phyloP scores from a whole-genome alignment of 2,888 invertebrate genomes.

The Sinopyrophorus schimmeli region DNA sequence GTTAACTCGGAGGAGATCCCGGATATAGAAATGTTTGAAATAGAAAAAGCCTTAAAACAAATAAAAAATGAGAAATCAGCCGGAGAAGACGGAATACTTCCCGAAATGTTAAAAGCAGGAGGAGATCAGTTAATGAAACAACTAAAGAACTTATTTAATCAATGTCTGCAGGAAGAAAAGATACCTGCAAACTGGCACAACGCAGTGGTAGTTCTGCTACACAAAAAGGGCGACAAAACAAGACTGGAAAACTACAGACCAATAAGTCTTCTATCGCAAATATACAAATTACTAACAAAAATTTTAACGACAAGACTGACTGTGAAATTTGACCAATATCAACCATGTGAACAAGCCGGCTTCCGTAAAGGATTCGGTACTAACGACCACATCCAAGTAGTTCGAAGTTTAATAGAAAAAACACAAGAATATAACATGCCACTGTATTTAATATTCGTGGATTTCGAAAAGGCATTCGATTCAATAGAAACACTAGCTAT shows the following conservation, averaged over 20 bases:
- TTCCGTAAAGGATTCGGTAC: background rate
- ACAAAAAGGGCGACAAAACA: constrained; percentile 4
- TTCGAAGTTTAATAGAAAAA: background rate
- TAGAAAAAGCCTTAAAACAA: background rate
- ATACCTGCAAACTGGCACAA: background rate
- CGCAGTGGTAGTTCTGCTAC: background rate
- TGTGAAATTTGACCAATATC: background rate
- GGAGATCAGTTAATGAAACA: background rate
- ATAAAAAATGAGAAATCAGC: background rate
- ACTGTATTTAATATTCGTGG: background rate
- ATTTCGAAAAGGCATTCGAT: background rate
- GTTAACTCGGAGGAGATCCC: background rate
- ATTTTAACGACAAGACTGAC: constrained; percentile 4
- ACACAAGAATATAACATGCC: background rate
- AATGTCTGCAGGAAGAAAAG: background rate
- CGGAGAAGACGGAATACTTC: background rate
- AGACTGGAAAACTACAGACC: constrained; percentile 3
- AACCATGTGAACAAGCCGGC: constrained; percentile 5
- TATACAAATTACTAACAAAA: constrained; percentile 5
- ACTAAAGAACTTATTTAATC: background rate
- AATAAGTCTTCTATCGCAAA: constrained; percentile 1
- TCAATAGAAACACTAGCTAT: background rate
- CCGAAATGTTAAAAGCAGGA: background rate
- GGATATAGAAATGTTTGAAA: background rate
- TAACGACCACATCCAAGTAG: background rate